phyloP scores from a whole-genome alignment of 1,140 invertebrate genomes.

The Mylabris phalerata region DNA sequence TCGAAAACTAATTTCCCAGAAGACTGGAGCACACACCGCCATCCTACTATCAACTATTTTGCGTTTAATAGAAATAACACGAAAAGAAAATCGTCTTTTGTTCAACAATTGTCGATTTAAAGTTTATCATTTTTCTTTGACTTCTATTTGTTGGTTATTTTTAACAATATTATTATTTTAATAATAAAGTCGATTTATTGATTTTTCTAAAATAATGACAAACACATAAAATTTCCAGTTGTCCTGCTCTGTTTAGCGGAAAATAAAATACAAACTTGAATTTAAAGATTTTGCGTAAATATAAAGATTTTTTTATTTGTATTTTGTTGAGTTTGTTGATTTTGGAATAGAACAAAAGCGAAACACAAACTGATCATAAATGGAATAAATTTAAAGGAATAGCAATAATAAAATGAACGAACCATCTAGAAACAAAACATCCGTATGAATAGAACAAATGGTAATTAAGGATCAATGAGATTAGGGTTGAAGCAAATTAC shows the following conservation, averaged over 20 bases:
- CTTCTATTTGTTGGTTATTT: too few species aligned
- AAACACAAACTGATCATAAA: neutral
- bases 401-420: slow-evolving; percentile 4
- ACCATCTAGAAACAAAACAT: slow-evolving; percentile 16
- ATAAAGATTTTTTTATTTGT: slow-evolving; percentile 5
- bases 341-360: slow-evolving; percentile 6
- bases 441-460: slow-evolving; percentile 18
- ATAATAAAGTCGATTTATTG: slow-evolving; percentile 1
- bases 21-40: too few species aligned
- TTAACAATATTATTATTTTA: too few species aligned
- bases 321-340: neutral
- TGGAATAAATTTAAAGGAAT: slow-evolving; percentile 6
- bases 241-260: slow-evolving; percentile 11
- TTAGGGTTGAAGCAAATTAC: slow-evolving; percentile 12
- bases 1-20: too few species aligned
- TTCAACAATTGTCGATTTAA: too few species aligned
- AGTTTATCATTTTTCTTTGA: too few species aligned
- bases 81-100: too few species aligned
- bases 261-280: slow-evolving; percentile 8
- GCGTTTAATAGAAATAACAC: too few species aligned
- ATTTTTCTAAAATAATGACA: slow-evolving; percentile 5
- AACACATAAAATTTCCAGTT: slow-evolving; percentile 16
- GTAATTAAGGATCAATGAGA: slow-evolving; percentile 20
- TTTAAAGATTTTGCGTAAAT: slow-evolving; percentile 12
- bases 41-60: too few species aligned